Base-by-base conservation (phyloP, 2,797 vertebrate species). In the Xerus rutilus region DNA sequence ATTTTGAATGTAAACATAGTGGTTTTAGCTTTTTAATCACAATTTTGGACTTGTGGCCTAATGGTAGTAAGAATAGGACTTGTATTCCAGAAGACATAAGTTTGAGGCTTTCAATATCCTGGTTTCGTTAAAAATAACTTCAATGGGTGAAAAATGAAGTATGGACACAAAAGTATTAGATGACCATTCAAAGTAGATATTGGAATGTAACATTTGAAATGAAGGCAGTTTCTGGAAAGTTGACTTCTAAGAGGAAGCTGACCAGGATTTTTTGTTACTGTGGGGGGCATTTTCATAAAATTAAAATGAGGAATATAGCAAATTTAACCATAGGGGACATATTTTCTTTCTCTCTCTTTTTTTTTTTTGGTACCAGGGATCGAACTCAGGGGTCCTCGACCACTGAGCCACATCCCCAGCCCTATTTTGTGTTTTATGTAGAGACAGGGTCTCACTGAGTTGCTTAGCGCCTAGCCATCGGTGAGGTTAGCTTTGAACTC, bases 241-340 rank as follows among this genome's bases (percentile, higher is more conserved):
- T 88, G 65, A 91, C 72, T 72, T 47, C 6, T 49, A 89, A 79
- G 3, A 82, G 35, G 35, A 78, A 82, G 54, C 13, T 25, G 81
- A 94, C 70, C 92, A 25, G 59, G 17, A 74, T 1, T 49, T 59
- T 84, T 79, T 45, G 9, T 86, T 64, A 43, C 54, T 92, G 25
- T 35, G 47, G 23, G 62, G 49, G 35, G 17, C 11, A 82, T 86
- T 96, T 94, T 86, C 74, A 73, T 69, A 95, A 78, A 89, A 93
- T 54, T 52, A 84, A 76, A 95, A 82, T 57, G 32, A 79, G 43
- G 7, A 93, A 54, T 67, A 76, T 1, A 86, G 28, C 35, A 96
- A 95, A 87, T 76, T 76, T 87, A 94, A 49, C n/a, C 54, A 85
- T 3, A 47, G 15, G 15, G 35, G 20, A 82, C 94, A 39, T 7